Evolutionary conservation across 2,888 invertebrate species (phyloP).

Genomic region (Ochropleura plecta): DNA sequence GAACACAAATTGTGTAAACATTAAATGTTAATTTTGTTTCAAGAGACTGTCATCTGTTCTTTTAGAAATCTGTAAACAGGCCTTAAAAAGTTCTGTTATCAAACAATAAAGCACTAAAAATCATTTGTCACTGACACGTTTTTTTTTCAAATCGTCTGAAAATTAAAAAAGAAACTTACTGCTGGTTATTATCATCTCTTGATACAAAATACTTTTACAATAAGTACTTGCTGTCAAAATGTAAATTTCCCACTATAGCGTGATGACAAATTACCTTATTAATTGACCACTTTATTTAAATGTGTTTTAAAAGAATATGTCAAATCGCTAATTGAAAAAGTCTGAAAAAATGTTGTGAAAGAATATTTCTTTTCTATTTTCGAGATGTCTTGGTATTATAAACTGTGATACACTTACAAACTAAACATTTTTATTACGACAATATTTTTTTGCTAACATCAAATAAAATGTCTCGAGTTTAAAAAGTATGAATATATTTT

Average conservation of each 20-base stretch:
- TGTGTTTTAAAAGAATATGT: background rate
- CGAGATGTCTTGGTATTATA: background rate
- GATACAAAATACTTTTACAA: background rate
- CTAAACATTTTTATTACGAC: background rate
- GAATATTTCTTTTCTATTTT: background rate
- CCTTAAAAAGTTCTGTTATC: background rate
- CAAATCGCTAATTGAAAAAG: background rate
- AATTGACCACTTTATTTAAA: conserved; percentile 9
- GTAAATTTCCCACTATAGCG: background rate
- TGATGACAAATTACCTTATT: conserved; percentile 8
- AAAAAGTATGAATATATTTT: background rate
- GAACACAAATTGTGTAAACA: background rate
- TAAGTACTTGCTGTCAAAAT: conserved; percentile 1
- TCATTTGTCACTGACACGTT: background rate
- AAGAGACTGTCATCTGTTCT: background rate
- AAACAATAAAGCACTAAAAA: conserved; percentile 10
- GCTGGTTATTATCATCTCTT: background rate
- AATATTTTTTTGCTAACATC: background rate
- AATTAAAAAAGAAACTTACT: too few species aligned
- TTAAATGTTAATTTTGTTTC: background rate
- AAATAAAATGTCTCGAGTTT: background rate
- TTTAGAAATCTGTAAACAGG: background rate
- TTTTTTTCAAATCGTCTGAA: background rate
- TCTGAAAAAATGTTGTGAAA: background rate
- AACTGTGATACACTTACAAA: background rate